phyloP scores from a whole-genome alignment of 2,888 invertebrate genomes.

The Drosophila nr. perissopoda region DNA sequence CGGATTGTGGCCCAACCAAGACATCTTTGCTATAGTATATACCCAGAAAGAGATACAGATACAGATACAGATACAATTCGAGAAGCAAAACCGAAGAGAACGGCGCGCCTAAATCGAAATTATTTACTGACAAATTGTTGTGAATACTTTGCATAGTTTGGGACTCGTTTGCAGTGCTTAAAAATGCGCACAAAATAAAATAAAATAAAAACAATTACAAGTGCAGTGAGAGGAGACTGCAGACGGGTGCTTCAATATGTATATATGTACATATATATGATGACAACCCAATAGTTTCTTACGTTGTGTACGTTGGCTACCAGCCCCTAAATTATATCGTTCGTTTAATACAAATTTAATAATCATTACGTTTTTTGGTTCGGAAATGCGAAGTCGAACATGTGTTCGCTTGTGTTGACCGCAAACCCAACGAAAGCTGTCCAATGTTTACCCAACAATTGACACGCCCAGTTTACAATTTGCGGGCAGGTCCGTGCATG shows the following conservation, averaged over 20 bases:
- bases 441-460: slow-evolving; percentile 82
- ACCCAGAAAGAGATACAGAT: slow-evolving; percentile 39
- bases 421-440: slow-evolving; percentile 68
- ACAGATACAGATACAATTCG: slow-evolving; percentile 15
- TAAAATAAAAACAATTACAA: slow-evolving; percentile 57
- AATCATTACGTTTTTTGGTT: slow-evolving; percentile 48
- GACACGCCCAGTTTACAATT: slow-evolving; percentile 74
- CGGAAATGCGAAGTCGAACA: slow-evolving; percentile 72
- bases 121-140: slow-evolving; percentile 85
- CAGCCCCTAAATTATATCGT: slow-evolving; percentile 62
- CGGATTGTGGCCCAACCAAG: slow-evolving; percentile 64
- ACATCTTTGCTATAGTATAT: slow-evolving; percentile 22
- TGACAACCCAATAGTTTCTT: slow-evolving; percentile 31
- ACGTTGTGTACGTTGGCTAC: slow-evolving; percentile 6
- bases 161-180: slow-evolving; percentile 54
- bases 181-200: slow-evolving; percentile 62
- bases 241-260: slow-evolving; percentile 38
- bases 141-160: slow-evolving; percentile 80
- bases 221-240: slow-evolving; percentile 26
- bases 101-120: slow-evolving; percentile 67
- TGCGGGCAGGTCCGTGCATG: slow-evolving; percentile 35
- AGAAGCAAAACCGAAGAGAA: slow-evolving; percentile 25
- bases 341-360: slow-evolving; percentile 67
- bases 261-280: not conserved
- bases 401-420: slow-evolving; percentile 69